Percentiles rank a stretch among this genome's conserved stretches.
Conservation (phyloP, 2,113 vertebrate species). For the Monopterus albus region DNA sequence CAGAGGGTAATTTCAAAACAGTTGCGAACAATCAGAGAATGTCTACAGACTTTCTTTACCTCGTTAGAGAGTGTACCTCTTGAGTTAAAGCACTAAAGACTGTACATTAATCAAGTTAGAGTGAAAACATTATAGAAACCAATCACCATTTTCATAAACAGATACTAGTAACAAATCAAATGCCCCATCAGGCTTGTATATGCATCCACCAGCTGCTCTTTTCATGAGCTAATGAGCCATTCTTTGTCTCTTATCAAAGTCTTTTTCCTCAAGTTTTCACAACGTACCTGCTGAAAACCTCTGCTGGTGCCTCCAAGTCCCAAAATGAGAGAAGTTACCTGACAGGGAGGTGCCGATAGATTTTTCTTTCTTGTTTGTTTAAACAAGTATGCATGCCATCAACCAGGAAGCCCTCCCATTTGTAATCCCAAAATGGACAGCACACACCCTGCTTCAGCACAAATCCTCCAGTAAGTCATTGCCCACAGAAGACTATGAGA, state of each 20-base stretch:
- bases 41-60: conserved; percentile 24
- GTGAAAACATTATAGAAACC: conserved; percentile 40
- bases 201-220: conserved; percentile 8
- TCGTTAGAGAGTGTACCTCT: conserved; percentile 53
- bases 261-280: background rate
- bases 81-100: conserved; percentile 54
- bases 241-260: background rate
- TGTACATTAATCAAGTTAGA: conserved; percentile 46
- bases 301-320: background rate
- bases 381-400: background rate
- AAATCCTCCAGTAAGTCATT: background rate
- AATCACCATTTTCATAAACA: conserved; percentile 37
- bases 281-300: conserved; percentile 59
- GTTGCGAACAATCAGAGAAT: conserved; percentile 47
- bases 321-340: conserved; percentile 38
- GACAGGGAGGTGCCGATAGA: conserved; percentile 10
- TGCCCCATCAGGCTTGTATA: conserved; percentile 26
- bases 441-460: conserved; percentile 33
- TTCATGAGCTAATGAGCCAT: conserved; percentile 21
- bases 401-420: conserved; percentile 44
- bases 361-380: background rate
- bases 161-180: conserved; percentile 56
- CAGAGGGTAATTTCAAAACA: conserved; percentile 52
- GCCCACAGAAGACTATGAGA: background rate
- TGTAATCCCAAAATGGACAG: background rate